Base-by-base conservation (phyloP, 2,113 vertebrate genomes). In the Ascaphus truei region DNA sequence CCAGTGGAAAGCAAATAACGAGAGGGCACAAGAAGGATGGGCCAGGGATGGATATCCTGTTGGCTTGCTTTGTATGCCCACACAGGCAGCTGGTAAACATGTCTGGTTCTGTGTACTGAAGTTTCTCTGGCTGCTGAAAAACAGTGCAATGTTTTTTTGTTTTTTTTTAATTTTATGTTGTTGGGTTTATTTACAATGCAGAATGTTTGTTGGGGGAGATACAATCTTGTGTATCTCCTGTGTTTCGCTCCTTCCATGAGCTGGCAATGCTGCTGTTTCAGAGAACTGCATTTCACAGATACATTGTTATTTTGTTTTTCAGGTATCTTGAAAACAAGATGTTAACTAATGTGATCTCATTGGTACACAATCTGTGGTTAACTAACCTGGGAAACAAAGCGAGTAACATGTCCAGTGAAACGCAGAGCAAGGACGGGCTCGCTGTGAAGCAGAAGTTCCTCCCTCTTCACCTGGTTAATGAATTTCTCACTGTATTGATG, bases 351-450 rank as follows among this genome's bases (percentile, higher is more conserved):
- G 16, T 95, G 22, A 84, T 95, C 48, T 86, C 91, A 13, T 82
- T 99, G 76, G 83, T 96, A 3, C 85, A 91, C 39, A 80, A 72
- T 1, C 84, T 99, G 20, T 99, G 95, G 95, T 73, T 89, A 62
- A 95, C 93, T 13, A 93, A 89, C 78, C 80, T 92, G 7, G 93
- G 92, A 11, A 71, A 82, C 64, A 94, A 88, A 50, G 88, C 80
- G 43, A 72, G 30, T 13, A 58, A 45, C 18, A 1, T 1, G 1
- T 64, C 72, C 1, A 47, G 3, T 29, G 74, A 20, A 16, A 45
- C 20, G 1, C 26, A 65, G 5, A 12, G 34, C 8, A 79, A 72
- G 8, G 66, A 65, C 16, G 71, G 34, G 1, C 51, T 72, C 45
- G 76, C 30, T 50, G 71, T 72, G 68, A 73, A 76, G 8, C 82